Conservation (phyloP, 2,113 vertebrate genomes). For the Falco punctatus region DNA sequence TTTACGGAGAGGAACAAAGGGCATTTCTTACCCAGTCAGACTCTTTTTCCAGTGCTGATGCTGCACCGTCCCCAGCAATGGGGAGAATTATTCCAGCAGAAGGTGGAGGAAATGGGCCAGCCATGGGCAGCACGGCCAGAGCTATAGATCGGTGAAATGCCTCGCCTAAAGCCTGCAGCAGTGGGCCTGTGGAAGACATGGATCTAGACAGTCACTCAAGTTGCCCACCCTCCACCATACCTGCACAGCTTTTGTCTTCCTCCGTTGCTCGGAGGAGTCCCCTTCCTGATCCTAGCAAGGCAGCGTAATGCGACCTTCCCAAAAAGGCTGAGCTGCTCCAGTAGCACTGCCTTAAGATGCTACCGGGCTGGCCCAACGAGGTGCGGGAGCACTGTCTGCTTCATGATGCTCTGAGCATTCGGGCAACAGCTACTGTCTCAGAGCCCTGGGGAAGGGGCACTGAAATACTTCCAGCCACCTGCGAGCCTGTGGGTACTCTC, state of each 20-base stretch:
- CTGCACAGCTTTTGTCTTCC: neutral
- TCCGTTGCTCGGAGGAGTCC: neutral
- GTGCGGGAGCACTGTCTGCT: neutral
- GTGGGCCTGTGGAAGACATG: neutral
- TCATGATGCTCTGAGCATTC: neutral
- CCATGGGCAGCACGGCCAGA: neutral
- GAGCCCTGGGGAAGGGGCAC: neutral
- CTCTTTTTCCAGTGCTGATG: neutral
- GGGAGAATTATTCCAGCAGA: neutral
- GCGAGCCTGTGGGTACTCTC: neutral
- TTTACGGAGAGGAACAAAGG: neutral
- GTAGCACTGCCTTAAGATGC: neutral
- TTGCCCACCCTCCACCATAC: neutral
- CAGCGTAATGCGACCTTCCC: neutral
- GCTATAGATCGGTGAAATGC: neutral
- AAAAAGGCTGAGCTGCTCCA: neutral
- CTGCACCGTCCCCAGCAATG: neutral
- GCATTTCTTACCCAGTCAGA: neutral
- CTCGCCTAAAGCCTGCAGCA: neutral
- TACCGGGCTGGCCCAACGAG: neutral
- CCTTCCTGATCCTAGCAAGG: neutral
- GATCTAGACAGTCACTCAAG: neutral
- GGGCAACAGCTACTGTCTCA: neutral
- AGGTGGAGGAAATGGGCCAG: neutral
- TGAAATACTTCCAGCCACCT: neutral